Base-by-base conservation (phyloP, 64 coral and sea anemone species). In the Stichodactyla mertensii region DNA sequence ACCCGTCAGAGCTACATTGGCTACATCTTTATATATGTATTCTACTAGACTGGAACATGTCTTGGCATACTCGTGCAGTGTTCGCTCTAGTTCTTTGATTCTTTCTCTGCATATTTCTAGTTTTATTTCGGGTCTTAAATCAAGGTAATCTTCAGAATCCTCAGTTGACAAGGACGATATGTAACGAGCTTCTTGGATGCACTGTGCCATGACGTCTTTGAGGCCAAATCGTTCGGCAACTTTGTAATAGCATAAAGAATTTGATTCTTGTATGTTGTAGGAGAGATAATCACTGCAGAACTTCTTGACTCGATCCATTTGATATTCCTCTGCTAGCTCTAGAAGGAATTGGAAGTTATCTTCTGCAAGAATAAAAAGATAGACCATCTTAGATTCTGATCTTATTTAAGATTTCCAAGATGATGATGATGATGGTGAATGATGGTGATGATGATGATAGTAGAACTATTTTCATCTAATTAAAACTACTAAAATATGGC, bases 261-360 rank as follows among this genome's bases (percentile, higher is more conserved):
- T 91, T 15, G 71, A 81, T 26, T 79, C 84, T 23, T 87, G 52
- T 27, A 91, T 60, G 84, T 82, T 87, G 77, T 79, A 70, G 36
- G 71, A 69, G 26, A 91, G 77, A 52, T 82, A 91, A 22, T 91
- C 77, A 51, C 55, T 64, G 61, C 89, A 91, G 15, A 91, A 51
- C 58, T 64, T 59, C 36, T 67, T 91, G 0, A 91, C 89, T 60
- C 77, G 57, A 7, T 81, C 77, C 77, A 91, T 91, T 27, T 91
- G 89, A 52, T 91, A 91, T 80, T 91, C 89, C 4, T 91, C 89
- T 16, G 89, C 77, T 54, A 91, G 56, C 79, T 82, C 85, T 77
- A 91, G 58, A 3, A 91, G 85, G 54, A 87, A 91, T 31, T 86
- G 71, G 52, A 62, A 91, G 77, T 91, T 91, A 27, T 87, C 84